Evolutionary conservation across 1,140 invertebrate genomes (phyloP).

Genomic region (Drosophila sucinea): DNA sequence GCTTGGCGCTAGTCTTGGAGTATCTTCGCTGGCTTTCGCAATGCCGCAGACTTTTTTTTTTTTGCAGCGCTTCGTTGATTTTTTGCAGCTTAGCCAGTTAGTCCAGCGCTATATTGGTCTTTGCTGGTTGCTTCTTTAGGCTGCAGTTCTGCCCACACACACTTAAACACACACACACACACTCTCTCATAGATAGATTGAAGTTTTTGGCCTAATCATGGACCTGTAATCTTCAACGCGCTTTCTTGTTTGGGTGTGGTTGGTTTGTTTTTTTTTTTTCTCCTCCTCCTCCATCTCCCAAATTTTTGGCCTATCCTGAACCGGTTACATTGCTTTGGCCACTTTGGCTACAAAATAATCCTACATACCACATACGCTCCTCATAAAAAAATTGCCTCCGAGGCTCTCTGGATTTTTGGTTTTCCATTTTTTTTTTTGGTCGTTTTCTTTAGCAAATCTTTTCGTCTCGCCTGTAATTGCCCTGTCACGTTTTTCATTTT

Average conservation of each 20-base stretch:
- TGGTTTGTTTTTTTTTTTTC: slow-evolving; percentile 13
- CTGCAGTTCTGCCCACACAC: slow-evolving; percentile 74
- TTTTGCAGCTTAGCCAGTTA: slow-evolving; percentile 62
- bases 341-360: slow-evolving; percentile 24
- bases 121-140: slow-evolving; percentile 61
- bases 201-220: slow-evolving; percentile 61
- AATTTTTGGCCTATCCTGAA: slow-evolving; percentile 55
- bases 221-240: slow-evolving; percentile 69
- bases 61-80: slow-evolving; percentile 75
- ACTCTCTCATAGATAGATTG: slow-evolving; percentile 17
- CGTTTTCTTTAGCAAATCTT: slow-evolving; percentile 10
- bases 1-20: slow-evolving; percentile 57
- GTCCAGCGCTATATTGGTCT: slow-evolving; percentile 77
- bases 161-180: slow-evolving; percentile 53
- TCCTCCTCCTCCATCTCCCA: not conserved
- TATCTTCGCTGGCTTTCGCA: slow-evolving; percentile 73
- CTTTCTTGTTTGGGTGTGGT: slow-evolving; percentile 71
- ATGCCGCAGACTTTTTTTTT: slow-evolving; percentile 47
- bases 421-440: slow-evolving; percentile 14
- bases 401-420: slow-evolving; percentile 33
- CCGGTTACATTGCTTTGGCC: slow-evolving; percentile 48
- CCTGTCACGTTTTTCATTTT: slow-evolving; percentile 59
- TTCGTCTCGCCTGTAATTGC: slow-evolving; percentile 49
- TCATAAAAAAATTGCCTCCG: slow-evolving; percentile 39
- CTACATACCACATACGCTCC: slow-evolving; percentile 43